These are phyloP conservation scores for Atherix ibis DNA, from an alignment of 2,888 invertebrate genomes.

Conservation along the genomic window DNA sequence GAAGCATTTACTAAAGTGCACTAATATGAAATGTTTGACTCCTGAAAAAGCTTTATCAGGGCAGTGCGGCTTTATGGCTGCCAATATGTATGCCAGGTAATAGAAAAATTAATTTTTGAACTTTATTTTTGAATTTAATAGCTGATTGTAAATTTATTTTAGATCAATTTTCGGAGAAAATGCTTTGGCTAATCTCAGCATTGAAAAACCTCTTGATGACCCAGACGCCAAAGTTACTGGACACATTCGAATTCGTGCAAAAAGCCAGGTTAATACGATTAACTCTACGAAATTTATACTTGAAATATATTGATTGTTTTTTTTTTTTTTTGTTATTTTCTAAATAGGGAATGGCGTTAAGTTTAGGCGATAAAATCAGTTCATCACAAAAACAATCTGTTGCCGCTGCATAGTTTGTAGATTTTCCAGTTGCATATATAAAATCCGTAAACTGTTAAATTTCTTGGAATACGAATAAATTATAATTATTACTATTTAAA, in stretches of 20 bases:
- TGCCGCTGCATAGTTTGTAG: constrained; percentile 27
- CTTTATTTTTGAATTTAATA: neutral
- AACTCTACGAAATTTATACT: neutral
- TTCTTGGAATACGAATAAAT: no score
- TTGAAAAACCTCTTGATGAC: constrained; percentile 86
- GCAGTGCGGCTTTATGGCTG: constrained; percentile 99
- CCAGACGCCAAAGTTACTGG: constrained; percentile 81
- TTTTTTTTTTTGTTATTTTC: constrained; percentile 7
- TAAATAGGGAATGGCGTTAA: constrained; percentile 90
- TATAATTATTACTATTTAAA: no score
- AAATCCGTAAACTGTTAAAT: no score
- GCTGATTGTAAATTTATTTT: neutral
- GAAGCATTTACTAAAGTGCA: constrained; percentile 77
- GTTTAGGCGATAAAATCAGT: constrained; percentile 96
- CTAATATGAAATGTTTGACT: constrained; percentile 98
- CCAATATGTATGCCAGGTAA: constrained; percentile 86
- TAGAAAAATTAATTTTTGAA: constrained; percentile 4
- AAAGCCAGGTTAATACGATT: constrained; percentile 89
- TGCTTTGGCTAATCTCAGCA: constrained; percentile 95
- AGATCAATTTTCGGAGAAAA: constrained; percentile 96
- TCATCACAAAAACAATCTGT: constrained; percentile 61
- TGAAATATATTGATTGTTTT: constrained; percentile 1
- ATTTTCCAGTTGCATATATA: no score
- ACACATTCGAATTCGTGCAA: constrained; percentile 94
- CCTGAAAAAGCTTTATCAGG: constrained; percentile 93